Conservation (phyloP, 2,888 invertebrate genomes). For the Liopterus haemorrhoidalis region DNA sequence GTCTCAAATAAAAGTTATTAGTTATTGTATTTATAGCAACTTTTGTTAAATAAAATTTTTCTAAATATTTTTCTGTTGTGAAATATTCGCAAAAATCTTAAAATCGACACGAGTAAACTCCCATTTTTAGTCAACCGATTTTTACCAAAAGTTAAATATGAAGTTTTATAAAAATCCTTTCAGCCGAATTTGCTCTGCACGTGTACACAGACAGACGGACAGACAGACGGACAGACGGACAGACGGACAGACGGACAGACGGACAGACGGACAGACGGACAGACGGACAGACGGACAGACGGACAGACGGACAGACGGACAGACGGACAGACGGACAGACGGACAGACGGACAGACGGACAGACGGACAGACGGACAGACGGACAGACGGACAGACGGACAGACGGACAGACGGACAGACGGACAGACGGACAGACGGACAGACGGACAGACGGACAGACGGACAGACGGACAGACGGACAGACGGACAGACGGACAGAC, state of each 20-base stretch:
- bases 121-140: too few relatives aligned
- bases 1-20: too few relatives aligned
- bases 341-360: slow-evolving; percentile 25
- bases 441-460: slow-evolving; percentile 23
- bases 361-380: slow-evolving; percentile 26
- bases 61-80: too few relatives aligned
- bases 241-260: slow-evolving; percentile 21
- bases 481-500: slow-evolving; percentile 13
- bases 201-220: too few relatives aligned
- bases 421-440: slow-evolving; percentile 23
- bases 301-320: slow-evolving; percentile 21
- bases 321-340: slow-evolving; percentile 23
- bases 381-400: slow-evolving; percentile 24
- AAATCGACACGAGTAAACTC: too few relatives aligned
- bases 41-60: too few relatives aligned
- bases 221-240: too few relatives aligned
- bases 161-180: too few relatives aligned
- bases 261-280: slow-evolving; percentile 20
- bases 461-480: slow-evolving; percentile 17
- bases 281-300: slow-evolving; percentile 20
- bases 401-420: slow-evolving; percentile 24
- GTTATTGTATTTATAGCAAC: too few relatives aligned
- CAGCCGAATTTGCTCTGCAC: too few relatives aligned
- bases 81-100: too few relatives aligned
- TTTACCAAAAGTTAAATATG: too few relatives aligned